Evolutionary conservation across 2,797 vertebrate species (phyloP), one percentile per base, ranked within the genome.

Genomic region (Aldrovandia affinis): DNA sequence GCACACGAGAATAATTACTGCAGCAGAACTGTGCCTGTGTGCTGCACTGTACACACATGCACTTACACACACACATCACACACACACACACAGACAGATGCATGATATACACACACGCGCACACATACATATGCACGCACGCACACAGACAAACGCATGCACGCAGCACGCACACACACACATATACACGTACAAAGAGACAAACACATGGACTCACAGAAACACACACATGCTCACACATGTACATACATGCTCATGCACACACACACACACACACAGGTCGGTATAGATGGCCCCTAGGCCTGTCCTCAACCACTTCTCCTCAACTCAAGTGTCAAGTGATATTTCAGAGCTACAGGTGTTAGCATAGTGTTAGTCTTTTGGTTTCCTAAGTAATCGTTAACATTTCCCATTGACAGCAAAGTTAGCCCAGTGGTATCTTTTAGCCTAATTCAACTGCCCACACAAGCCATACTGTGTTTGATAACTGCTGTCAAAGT

Each of bases 311-410:
- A 78, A 7, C 75, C 2, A 25, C 36, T 42, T 1, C 20, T 0
- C 70, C 6, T 25, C 1, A 42, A 42, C 33, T 12, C 8, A 22
- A 50, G 9, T 10, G 44, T 9, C 42, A 8, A 28, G 8, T 28
- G 22, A 78, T 78, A 25, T 47, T 50, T 78, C 12, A 47, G 15
- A 50, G 44, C 14, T 39, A 50, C 75, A 78, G 39, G 88, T 89
- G 87, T 82, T 91, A 90, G 89, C 93, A 89, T 90, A 88, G 90
- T 92, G 91, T 92, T 93, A 93, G 89, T 89, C 2, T 50, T 91
- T 89, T 83, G 79, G 86, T 92, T 94, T 94, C 92, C 92, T 91
- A 89, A 83, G 85, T 91, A 93, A 93, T 92, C 91, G 90, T 90
- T 89, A 92, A 85, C 83, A 85, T 89, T 92, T 90, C 84, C 88